A percentile compares a stretch with the other conserved stretches of the same genome.
Evolutionary conservation across 2,888 invertebrate genomes (phyloP).

Genomic region (Calliphora vomitoria): DNA sequence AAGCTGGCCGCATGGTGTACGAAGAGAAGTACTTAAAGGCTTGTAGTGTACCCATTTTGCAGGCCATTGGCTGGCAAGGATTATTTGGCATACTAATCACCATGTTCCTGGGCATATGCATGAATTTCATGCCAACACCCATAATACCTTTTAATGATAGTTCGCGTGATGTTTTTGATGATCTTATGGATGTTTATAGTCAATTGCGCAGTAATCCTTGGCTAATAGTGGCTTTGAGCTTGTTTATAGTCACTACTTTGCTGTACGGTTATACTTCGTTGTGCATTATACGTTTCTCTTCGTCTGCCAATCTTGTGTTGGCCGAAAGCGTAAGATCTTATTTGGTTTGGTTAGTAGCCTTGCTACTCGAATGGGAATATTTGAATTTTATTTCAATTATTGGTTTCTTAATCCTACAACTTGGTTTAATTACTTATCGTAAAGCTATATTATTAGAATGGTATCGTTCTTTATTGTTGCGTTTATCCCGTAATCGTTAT

Average conservation of each 20-base stretch:
- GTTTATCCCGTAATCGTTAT: slow-evolving; percentile 79
- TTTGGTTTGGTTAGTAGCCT: slow-evolving; percentile 94
- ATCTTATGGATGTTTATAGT: slow-evolving; percentile 92
- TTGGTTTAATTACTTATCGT: slow-evolving; percentile 94
- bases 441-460: slow-evolving; percentile 85
- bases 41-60: slow-evolving; percentile 93
- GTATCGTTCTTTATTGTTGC: slow-evolving; percentile 78
- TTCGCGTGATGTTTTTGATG: slow-evolving; percentile 91
- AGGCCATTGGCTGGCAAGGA: slow-evolving; percentile 98
- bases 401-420: slow-evolving; percentile 90
- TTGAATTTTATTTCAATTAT: slow-evolving; percentile 92
- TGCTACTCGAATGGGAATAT: slow-evolving; percentile 90
- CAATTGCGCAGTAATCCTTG: slow-evolving; percentile 89
- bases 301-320: slow-evolving; percentile 96
- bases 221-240: slow-evolving; percentile 88
- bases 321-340: slow-evolving; percentile 94
- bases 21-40: slow-evolving; percentile 96
- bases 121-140: slow-evolving; percentile 92
- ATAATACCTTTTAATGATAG: slow-evolving; percentile 90
- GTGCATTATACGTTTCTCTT: slow-evolving; percentile 96
- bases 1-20: slow-evolving; percentile 96
- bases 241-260: slow-evolving; percentile 92
- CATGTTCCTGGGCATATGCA: slow-evolving; percentile 88
- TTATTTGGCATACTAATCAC: slow-evolving; percentile 89
- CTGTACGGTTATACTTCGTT: slow-evolving; percentile 97